A percentile compares a stretch with the other conserved stretches of the same genome.
These are phyloP conservation scores for Henricia sp. DNA, from an alignment of 53 echinoderm and acorn worm genomes.

Conservation along the genomic window DNA sequence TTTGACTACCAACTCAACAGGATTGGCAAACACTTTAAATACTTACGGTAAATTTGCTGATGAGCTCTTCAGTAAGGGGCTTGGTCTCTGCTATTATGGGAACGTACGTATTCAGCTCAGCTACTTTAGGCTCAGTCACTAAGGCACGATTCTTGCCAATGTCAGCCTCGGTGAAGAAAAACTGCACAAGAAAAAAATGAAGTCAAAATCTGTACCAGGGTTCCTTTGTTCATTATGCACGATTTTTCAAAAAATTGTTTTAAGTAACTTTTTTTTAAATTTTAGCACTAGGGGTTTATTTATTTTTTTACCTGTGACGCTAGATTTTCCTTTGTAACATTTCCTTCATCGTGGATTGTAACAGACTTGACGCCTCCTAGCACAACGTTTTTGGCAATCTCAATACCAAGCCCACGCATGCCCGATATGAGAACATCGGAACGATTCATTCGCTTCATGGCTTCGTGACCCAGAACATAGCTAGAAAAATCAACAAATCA, in stretches of 20 bases:
- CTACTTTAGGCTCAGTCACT: slow-evolving; percentile 70
- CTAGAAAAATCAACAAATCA: slow-evolving; percentile 50
- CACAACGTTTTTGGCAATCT: slow-evolving; percentile 96
- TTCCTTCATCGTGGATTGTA: slow-evolving; percentile 91
- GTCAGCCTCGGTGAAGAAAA: slow-evolving; percentile 86
- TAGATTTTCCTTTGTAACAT: slow-evolving; percentile 73
- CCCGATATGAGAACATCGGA: slow-evolving; percentile 94
- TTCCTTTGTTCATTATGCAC: too few relatives aligned
- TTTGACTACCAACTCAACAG: too few relatives aligned
- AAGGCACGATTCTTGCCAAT: slow-evolving; percentile 92
- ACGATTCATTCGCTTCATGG: slow-evolving; percentile 94
- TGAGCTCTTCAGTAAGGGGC: slow-evolving; percentile 86
- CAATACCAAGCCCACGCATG: slow-evolving; percentile 92
- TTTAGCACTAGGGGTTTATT: not conserved
- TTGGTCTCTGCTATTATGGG: slow-evolving; percentile 71
- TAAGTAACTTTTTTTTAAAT: too few relatives aligned
- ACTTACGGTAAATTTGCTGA: slow-evolving; percentile 87
- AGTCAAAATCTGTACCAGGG: too few relatives aligned
- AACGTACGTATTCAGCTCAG: slow-evolving; percentile 94
- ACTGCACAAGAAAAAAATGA: slow-evolving; percentile 56
- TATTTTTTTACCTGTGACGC: slow-evolving; percentile 98
- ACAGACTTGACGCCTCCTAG: slow-evolving; percentile 94
- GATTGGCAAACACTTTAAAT: not conserved
- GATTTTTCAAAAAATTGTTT: too few relatives aligned
- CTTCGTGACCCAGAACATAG: slow-evolving; percentile 96